phyloP scores from a whole-genome alignment of 2,797 vertebrate species.

The Falco cherrug region DNA sequence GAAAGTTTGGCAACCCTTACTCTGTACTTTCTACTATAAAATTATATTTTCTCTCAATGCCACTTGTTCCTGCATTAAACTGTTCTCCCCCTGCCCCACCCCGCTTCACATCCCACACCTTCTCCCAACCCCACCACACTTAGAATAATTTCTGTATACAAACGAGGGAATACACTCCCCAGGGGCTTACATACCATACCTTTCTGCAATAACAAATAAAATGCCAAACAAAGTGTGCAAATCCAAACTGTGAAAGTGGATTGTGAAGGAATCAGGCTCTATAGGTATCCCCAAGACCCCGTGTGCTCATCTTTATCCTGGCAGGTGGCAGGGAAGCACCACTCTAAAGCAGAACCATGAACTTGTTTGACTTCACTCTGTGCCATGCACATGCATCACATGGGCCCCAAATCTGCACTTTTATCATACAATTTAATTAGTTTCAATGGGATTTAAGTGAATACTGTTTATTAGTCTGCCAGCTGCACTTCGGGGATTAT shows the following conservation, averaged over 20 bases:
- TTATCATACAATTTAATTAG: neutral
- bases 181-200: neutral
- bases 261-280: neutral
- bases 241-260: neutral
- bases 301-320: neutral
- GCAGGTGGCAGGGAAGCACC: neutral
- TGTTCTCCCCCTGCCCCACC: neutral
- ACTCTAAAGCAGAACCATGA: neutral
- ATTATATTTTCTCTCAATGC: neutral
- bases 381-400: rapidly evolving
- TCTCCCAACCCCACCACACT: neutral
- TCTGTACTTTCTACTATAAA: neutral
- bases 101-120: neutral
- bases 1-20: neutral
- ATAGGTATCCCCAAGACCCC: neutral
- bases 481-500: neutral
- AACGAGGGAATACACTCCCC: neutral
- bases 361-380: neutral
- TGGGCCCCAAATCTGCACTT: neutral
- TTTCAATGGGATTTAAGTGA: slow-evolving; percentile 18
- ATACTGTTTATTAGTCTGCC: neutral
- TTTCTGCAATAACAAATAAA: neutral
- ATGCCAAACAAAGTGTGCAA: neutral
- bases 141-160: neutral
- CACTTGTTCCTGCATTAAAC: neutral